Conservation (phyloP, 1,140 invertebrate species). For the Tachypleus tridentatus region DNA sequence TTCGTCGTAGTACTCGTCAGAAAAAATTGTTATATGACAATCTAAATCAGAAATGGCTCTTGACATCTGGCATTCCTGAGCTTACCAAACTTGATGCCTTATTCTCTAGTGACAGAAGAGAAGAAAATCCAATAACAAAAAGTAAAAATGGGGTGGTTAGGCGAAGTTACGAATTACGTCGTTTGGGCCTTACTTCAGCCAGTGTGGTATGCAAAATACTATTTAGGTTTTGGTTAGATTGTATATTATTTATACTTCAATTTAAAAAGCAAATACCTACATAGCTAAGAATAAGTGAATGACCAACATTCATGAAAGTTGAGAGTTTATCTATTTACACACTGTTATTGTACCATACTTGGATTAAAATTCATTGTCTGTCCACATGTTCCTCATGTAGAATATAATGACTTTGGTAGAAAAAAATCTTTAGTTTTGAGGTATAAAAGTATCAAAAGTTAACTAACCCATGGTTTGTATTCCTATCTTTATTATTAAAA, state of each 20-base stretch:
- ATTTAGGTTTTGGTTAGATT: neutral
- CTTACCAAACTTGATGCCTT: conserved; percentile 38
- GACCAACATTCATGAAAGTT: too few species aligned
- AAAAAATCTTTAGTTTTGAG: too few species aligned
- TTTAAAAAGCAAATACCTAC: too few species aligned
- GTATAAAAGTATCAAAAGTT: too few species aligned
- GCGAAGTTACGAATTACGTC: conserved; percentile 9
- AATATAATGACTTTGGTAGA: too few species aligned
- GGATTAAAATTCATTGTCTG: too few species aligned
- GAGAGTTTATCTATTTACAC: too few species aligned
- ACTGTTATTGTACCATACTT: too few species aligned
- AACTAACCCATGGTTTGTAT: neutral
- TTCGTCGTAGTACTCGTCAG: conserved; percentile 45
- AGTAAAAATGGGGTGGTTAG: conserved; percentile 14
- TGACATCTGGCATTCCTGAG: conserved; percentile 14
- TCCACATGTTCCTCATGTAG: too few species aligned
- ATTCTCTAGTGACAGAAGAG: conserved; percentile 28
- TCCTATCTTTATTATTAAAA: neutral
- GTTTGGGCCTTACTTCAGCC: conserved; percentile 2
- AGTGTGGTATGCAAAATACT: conserved; percentile 12
- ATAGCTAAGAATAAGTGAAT: too few species aligned
- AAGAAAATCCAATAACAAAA: conserved; percentile 9
- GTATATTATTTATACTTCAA: neutral
- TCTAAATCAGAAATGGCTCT: conserved; percentile 24
- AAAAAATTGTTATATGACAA: conserved; percentile 38